Base-by-base conservation (phyloP, 2,888 invertebrate species). In the Drosophila recens region DNA sequence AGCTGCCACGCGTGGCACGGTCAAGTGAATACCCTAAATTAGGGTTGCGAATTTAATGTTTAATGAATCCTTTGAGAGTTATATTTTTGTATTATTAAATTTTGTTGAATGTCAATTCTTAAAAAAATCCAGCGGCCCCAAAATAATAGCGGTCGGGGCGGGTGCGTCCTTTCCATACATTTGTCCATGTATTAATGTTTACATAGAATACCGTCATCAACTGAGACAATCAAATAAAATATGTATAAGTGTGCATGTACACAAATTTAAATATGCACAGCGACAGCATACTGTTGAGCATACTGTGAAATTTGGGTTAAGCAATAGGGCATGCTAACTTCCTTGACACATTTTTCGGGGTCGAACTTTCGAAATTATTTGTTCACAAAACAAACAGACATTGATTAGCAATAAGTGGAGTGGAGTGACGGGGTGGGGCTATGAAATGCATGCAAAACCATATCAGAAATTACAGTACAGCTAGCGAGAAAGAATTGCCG, bases 301-400 rank as follows among this genome's bases (percentile, higher is more conserved):
- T 43, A 72, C 34, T 67, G 48, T 43, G 57, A 68, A 81, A 85
- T 84, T 83, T 80, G 85, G 87, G 87, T 85, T 89, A 75, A 76
- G 81, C 89, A 83, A 75, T 81, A 89, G 89, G 84, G 79, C 81
- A 85, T 77, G 81, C 87, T 79, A 87, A 84, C 79, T 77, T 87
- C 85, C 85, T 85, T 85, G 85, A 85, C 85, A 85, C 61, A 89
- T 84, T 75, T 85, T 68, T 15, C 38, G 36, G 51, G 68, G 54
- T 67, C 56, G 46, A 51, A 52, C 76, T 79, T 79, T 74, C 66
- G 77, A 79, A 79, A 76, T 79, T 36, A 57, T 51, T 66, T 67
- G 62, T 67, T 56, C 52, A 61, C 66, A 42, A 67, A 45, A 54
- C 63, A 77, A 72, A 72, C 45, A 52, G 11, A 76, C 54, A 67